phyloP scores from a whole-genome alignment of 2,888 invertebrate genomes.

The Torymus auratus region DNA sequence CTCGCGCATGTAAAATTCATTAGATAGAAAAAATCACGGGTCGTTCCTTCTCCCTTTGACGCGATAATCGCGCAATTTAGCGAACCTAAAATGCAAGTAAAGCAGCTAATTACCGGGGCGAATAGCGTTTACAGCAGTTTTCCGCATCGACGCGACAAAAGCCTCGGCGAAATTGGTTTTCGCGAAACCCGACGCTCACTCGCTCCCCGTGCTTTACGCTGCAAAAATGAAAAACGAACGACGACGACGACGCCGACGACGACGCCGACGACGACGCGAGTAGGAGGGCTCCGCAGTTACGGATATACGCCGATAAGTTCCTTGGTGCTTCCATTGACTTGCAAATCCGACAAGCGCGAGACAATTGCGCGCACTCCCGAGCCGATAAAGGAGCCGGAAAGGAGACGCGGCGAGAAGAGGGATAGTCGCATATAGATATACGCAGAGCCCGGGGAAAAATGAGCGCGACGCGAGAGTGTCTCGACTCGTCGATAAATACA shows the following conservation, averaged over 20 bases:
- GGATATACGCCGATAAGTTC: constrained; percentile 44
- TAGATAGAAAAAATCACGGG: neutral
- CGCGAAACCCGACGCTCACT: neutral
- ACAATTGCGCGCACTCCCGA: constrained; percentile 45
- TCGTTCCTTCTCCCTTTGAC: neutral
- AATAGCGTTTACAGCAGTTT: constrained; percentile 58
- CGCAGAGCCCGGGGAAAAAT: constrained; percentile 10
- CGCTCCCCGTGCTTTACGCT: neutral
- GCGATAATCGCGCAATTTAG: constrained; percentile 17
- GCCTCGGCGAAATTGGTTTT: constrained; percentile 55
- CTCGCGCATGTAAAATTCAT: neutral
- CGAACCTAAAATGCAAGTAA: neutral
- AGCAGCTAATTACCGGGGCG: constrained; percentile 22
- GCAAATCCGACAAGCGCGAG: constrained; percentile 61
- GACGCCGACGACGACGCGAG: neutral
- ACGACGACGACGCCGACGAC: neutral
- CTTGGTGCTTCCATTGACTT: constrained; percentile 63
- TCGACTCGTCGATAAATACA: constrained; percentile 17
- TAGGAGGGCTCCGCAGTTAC: neutral
- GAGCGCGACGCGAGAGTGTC: constrained; percentile 15
- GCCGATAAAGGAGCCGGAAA: constrained; percentile 5
- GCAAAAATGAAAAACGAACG: constrained; percentile 9
- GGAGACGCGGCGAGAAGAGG: neutral
- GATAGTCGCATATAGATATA: constrained; percentile 34
- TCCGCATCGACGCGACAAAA: constrained; percentile 51